Percentiles rank a stretch among this genome's conserved stretches.
phyloP scores from a whole-genome alignment of 2,888 invertebrate species.

The Chrysomela aeneicollis region DNA sequence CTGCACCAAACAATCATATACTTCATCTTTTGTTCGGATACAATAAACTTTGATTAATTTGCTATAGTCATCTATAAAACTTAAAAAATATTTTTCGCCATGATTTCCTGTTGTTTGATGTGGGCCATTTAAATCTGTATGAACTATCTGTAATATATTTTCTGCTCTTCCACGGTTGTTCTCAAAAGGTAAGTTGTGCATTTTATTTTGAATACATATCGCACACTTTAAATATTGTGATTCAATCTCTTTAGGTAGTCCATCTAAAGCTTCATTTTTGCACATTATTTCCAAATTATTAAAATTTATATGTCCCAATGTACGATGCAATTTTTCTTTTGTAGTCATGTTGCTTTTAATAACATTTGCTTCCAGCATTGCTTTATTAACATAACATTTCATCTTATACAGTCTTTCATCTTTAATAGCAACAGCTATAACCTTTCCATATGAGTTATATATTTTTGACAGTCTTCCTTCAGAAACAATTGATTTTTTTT shows the following conservation, averaged over 20 bases:
- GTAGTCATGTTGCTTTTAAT: conserved; percentile 22
- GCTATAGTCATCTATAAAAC: conserved; percentile 17
- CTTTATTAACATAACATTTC: conserved; percentile 9
- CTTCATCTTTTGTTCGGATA: conserved; percentile 5
- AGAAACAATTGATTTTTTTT: not conserved
- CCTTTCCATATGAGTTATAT: not conserved
- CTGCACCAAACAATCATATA: conserved; percentile 8
- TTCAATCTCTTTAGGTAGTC: conserved; percentile 38
- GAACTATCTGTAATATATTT: conserved; percentile 41
- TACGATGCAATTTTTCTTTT: conserved; percentile 44
- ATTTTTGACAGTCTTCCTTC: conserved; percentile 7
- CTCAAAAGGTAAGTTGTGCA: conserved; percentile 43
- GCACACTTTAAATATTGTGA: conserved; percentile 40
- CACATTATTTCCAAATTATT: conserved; percentile 38
- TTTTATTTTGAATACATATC: conserved; percentile 45
- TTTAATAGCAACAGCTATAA: conserved; percentile 11
- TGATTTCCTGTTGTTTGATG: conserved; percentile 28
- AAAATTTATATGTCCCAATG: conserved; percentile 45
- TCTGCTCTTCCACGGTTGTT: conserved; percentile 40
- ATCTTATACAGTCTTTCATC: conserved; percentile 11
- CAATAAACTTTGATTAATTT: conserved; percentile 11
- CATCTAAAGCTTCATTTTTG: conserved; percentile 32
- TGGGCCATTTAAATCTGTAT: conserved; percentile 42
- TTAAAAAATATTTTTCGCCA: conserved; percentile 40
- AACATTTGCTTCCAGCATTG: conserved; percentile 8